Base-by-base conservation (phyloP, 2,113 vertebrate genomes). In the Hippoglossus stenolepis region DNA sequence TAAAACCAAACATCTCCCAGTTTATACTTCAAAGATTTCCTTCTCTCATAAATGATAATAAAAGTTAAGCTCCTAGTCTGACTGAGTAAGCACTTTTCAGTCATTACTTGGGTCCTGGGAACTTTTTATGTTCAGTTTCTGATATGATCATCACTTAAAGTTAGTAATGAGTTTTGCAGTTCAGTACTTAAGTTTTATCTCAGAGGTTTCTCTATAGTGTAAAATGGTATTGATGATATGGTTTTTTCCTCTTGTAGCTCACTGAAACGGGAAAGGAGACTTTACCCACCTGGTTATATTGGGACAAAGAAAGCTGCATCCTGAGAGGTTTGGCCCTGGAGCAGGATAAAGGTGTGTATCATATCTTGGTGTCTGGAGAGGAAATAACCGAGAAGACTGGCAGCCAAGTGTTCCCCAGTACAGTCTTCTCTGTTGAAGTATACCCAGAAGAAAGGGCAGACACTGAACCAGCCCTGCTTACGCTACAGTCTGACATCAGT, bases 371-470 rank as follows among this genome's bases (percentile, higher is more conserved):
- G 79, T 95, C 93, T 11, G 92, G 89, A 0, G 88, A 95, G 17
- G 94, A 93, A 58, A 87, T 93, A 63, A 94, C 89, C 76, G 93
- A 94, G 0, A 96, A 96, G 0, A 95, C 93, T 45, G 94, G 92
- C 87, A 95, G 93, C 89, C 94, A 94, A 0, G 89, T 91, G n/a
- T 92, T 93, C 0, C 94, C 94, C 66, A 92, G 91, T 7, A 90
- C 94, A n/a, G 96, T 98, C 56, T 98, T 99, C 86, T 96, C 96
- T 0, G 75, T 99, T n/a, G 96, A 97, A 89, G 97, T 99, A 24
- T 96, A 95, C 86, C 96, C 96, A 35, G 97, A 99, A 87, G 97
- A 98, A 73, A 95, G 97, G 72, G 96, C 86, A 0, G 97, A 98
- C 81, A 93, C 88, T 6, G 96, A 96, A 79, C 94, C 96, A 0